Evolutionary conservation across 2,888 invertebrate genomes (phyloP).

Genomic region (Smittia aterrima): DNA sequence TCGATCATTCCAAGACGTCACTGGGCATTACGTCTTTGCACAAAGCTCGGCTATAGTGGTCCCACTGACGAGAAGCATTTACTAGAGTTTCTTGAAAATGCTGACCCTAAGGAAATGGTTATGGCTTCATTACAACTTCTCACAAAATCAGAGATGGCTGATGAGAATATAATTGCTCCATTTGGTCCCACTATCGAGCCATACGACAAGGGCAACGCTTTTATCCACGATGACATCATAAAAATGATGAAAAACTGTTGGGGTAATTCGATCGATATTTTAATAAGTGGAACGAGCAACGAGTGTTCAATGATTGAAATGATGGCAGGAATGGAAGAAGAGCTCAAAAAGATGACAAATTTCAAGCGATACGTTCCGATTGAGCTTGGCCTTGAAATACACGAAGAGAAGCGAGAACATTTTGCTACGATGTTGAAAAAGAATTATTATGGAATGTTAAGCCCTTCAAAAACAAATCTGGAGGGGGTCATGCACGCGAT

Average conservation of each 20-base stretch:
- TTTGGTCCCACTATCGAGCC: conserved; percentile 53
- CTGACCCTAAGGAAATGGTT: conserved; percentile 42
- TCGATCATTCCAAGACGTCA: conserved; percentile 48
- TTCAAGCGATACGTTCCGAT: conserved; percentile 20
- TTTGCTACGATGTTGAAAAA: not conserved
- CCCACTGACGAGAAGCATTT: conserved; percentile 50
- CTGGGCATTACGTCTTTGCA: conserved; percentile 50
- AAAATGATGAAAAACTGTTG: conserved; percentile 48
- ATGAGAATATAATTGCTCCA: conserved; percentile 45
- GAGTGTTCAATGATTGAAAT: conserved; percentile 44
- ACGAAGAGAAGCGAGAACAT: not conserved
- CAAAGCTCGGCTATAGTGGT: conserved; percentile 50
- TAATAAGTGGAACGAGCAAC: conserved; percentile 51
- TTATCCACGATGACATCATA: conserved; percentile 47
- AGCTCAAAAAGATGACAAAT: not conserved
- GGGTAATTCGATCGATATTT: conserved; percentile 50
- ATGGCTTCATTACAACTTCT: not conserved
- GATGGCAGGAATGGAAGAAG: not conserved
- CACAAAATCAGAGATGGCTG: not conserved
- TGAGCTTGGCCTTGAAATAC: not conserved
- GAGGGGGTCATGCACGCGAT: conserved; percentile 44
- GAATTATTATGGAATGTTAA: conserved; percentile 12
- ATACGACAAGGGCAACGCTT: conserved; percentile 48
- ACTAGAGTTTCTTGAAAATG: conserved; percentile 50
- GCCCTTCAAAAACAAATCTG: not conserved